Percentiles rank a stretch among this genome's conserved stretches.
Evolutionary conservation across 2,888 invertebrate genomes (phyloP).

Genomic region (Epiblema foenella): DNA sequence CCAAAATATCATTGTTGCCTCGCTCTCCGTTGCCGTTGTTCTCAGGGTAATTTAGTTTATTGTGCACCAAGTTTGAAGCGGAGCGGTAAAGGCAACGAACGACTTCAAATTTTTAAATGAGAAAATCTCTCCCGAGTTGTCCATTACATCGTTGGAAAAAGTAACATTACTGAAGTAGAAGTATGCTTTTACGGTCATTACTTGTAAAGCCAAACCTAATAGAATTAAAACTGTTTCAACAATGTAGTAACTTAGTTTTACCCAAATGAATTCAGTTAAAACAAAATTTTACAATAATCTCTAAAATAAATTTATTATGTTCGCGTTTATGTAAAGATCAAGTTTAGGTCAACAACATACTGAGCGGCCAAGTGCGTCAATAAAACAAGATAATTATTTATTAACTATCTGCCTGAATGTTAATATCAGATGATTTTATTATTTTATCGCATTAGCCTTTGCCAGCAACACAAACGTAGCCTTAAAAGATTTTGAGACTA

Average conservation of each 20-base stretch:
- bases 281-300: background rate
- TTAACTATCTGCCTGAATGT: conserved; percentile 25
- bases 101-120: conserved; percentile 62
- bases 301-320: background rate
- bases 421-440: conserved; percentile 19
- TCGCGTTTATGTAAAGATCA: conserved; percentile 3
- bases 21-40: conserved; percentile 62
- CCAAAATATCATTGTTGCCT: conserved; percentile 77
- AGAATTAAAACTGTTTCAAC: background rate
- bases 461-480: background rate
- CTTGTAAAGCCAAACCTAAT: background rate
- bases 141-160: conserved; percentile 53
- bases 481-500: background rate
- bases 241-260: background rate
- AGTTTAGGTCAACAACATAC: conserved; percentile 29
- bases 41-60: conserved; percentile 77
- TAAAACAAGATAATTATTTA: conserved; percentile 38
- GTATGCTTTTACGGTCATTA: conserved; percentile 16
- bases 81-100: conserved; percentile 58
- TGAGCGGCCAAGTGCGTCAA: conserved; percentile 33
- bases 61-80: conserved; percentile 69
- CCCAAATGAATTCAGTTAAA: background rate
- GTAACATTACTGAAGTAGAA: conserved; percentile 24
- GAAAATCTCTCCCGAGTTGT: conserved; percentile 60
- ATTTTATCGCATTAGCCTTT: conserved; percentile 19